phyloP scores from a whole-genome alignment of 1,140 invertebrate genomes.

The Drosophila rhopaloa region DNA sequence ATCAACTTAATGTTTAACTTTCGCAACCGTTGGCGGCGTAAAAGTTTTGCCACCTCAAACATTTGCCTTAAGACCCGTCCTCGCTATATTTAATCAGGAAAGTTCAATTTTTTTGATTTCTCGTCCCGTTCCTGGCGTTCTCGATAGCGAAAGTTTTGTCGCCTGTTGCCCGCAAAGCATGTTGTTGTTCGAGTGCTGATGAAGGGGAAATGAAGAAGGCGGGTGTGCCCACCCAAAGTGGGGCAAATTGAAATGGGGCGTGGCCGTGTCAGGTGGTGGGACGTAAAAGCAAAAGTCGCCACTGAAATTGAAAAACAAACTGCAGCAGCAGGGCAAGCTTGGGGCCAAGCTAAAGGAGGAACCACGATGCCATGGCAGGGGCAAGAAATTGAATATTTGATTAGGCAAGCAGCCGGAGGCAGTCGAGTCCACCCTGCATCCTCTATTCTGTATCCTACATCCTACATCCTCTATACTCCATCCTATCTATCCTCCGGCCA shows the following conservation, averaged over 20 bases:
- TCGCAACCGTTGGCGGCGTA: conserved; percentile 33
- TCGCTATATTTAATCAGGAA: conserved; percentile 7
- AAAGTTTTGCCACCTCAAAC: conserved; percentile 16
- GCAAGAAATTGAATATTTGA: conserved; percentile 25
- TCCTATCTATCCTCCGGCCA: conserved; percentile 2
- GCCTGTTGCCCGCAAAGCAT: conserved; percentile 41
- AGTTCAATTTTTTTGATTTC: not conserved
- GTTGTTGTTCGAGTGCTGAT: not conserved
- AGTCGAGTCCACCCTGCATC: not conserved
- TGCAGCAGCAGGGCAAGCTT: conserved; percentile 7
- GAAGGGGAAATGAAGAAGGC: not conserved
- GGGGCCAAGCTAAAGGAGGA: conserved; percentile 7
- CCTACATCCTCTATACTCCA: not conserved
- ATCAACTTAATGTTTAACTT: conserved; percentile 73
- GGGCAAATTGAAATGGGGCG: conserved; percentile 60
- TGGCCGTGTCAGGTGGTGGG: conserved; percentile 25
- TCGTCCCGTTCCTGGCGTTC: not conserved
- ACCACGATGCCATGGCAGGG: not conserved
- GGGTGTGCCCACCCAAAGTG: not conserved
- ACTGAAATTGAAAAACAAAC: conserved; percentile 51
- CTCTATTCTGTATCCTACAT: not conserved
- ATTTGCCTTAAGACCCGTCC: conserved; percentile 1
- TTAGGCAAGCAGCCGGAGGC: conserved; percentile 15
- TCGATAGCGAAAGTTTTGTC: conserved; percentile 49
- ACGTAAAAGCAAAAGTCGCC: conserved; percentile 24